Conservation (phyloP, 2,797 vertebrate genomes). For the Bovichtus variegatus region DNA sequence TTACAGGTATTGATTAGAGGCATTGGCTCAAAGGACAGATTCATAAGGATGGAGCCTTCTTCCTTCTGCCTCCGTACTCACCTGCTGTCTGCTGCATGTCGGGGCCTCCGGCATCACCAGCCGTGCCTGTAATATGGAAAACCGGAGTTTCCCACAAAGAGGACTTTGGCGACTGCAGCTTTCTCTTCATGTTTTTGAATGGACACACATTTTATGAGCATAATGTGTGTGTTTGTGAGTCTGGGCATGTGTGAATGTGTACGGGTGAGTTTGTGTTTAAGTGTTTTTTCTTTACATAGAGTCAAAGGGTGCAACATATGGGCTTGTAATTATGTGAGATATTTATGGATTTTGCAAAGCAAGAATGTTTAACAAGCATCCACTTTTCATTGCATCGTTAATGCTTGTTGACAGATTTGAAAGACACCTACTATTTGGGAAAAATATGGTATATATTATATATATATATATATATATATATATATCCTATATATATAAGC, state of each 20-base stretch:
- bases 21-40: slow-evolving; percentile 24
- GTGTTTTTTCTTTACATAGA: not conserved
- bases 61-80: slow-evolving; percentile 6
- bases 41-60: slow-evolving; percentile 37
- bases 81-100: slow-evolving; percentile 45
- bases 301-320: not conserved
- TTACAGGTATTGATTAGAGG: slow-evolving; percentile 54
- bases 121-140: not conserved
- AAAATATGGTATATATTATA: too few species aligned
- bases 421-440: not conserved
- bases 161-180: slow-evolving; percentile 19
- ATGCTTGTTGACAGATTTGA: not conserved
- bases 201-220: not conserved
- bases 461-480: too few species aligned
- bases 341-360: slow-evolving; percentile 24
- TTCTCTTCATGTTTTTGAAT: slow-evolving; percentile 12
- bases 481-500: too few species aligned
- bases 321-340: not conserved
- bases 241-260: not conserved
- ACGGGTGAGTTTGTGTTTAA: not conserved
- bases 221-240: slow-evolving; percentile 2
- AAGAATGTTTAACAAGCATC: slow-evolving; percentile 6
- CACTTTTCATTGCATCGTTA: not conserved
- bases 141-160: slow-evolving; percentile 52
- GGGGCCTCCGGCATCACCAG: slow-evolving; percentile 27